phyloP scores from a whole-genome alignment of 2,113 vertebrate genomes.

The Phalacrocorax aristotelis region DNA sequence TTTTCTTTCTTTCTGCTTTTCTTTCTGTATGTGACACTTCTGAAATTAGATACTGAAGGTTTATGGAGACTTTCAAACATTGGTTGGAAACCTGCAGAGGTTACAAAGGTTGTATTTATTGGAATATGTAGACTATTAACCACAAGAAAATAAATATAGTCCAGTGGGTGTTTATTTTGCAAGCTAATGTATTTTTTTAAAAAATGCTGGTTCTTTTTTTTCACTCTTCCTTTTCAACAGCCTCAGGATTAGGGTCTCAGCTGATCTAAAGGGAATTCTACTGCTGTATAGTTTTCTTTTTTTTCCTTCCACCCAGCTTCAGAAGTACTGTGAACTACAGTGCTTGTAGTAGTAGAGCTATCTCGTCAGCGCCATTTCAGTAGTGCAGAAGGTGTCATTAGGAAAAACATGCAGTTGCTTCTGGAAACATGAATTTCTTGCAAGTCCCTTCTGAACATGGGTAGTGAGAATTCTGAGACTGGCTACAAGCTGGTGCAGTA shows the following conservation, averaged over 20 bases:
- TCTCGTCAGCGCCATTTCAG: not conserved
- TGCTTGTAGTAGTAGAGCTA: not conserved
- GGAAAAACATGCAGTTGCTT: not conserved
- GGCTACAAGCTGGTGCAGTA: not conserved
- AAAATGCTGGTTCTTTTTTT: not conserved
- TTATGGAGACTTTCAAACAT: not conserved
- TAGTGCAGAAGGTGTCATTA: not conserved
- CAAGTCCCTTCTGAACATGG: not conserved
- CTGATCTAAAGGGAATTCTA: not conserved
- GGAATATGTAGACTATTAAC: not conserved
- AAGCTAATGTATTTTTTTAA: not conserved
- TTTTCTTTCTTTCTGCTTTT: conserved; percentile 31
- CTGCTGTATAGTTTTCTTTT: not conserved
- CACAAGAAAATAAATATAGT: conserved; percentile 17
- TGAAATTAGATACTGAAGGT: not conserved
- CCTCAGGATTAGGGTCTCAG: not conserved
- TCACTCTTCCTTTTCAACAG: not conserved
- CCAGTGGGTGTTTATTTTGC: conserved; percentile 1
- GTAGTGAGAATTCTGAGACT: not conserved
- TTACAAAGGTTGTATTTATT: not conserved
- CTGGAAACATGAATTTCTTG: not conserved
- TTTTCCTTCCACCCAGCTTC: not conserved
- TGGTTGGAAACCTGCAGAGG: not conserved
- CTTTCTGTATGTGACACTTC: not conserved
- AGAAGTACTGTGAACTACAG: not conserved